phyloP scores from a whole-genome alignment of 2,113 vertebrate genomes.

The Corythaixoides concolor region DNA sequence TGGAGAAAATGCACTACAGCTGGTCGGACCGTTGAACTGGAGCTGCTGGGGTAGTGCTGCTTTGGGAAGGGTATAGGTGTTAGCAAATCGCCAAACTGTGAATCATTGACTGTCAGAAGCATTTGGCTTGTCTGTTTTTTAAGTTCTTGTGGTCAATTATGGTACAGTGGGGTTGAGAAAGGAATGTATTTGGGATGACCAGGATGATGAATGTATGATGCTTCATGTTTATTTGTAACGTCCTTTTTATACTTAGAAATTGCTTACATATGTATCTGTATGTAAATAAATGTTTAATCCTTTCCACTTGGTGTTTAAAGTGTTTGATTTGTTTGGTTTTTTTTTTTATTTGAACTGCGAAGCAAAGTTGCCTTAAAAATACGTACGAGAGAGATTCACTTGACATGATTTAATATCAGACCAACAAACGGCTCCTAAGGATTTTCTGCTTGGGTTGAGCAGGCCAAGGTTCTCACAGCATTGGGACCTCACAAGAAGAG shows the following conservation, averaged over 20 bases:
- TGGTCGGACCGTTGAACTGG: neutral
- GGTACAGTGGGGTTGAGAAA: constrained; percentile 58
- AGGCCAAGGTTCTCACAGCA: neutral
- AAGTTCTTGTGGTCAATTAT: constrained; percentile 59
- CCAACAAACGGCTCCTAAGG: neutral
- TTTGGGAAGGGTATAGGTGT: constrained; percentile 27
- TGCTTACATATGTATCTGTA: constrained; percentile 71
- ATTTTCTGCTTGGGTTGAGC: neutral
- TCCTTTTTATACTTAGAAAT: constrained; percentile 70
- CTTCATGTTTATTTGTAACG: constrained; percentile 70
- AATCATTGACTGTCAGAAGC: constrained; percentile 1
- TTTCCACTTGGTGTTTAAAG: constrained; percentile 44
- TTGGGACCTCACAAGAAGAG: neutral
- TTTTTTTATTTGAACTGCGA: neutral
- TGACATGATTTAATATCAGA: neutral
- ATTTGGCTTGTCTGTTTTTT: constrained; percentile 34
- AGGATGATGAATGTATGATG: constrained; percentile 72
- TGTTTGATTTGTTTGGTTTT: neutral
- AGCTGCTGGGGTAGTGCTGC: neutral
- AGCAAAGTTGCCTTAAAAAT: neutral
- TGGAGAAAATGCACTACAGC: constrained; percentile 12
- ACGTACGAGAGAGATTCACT: rapidly evolving
- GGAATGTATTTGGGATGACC: constrained; percentile 68
- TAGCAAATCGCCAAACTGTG: constrained; percentile 49
- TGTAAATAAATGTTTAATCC: constrained; percentile 77